These are phyloP conservation scores for Wiebesia pumilae DNA, from an alignment of 1,140 invertebrate species.

Conservation along the genomic window DNA sequence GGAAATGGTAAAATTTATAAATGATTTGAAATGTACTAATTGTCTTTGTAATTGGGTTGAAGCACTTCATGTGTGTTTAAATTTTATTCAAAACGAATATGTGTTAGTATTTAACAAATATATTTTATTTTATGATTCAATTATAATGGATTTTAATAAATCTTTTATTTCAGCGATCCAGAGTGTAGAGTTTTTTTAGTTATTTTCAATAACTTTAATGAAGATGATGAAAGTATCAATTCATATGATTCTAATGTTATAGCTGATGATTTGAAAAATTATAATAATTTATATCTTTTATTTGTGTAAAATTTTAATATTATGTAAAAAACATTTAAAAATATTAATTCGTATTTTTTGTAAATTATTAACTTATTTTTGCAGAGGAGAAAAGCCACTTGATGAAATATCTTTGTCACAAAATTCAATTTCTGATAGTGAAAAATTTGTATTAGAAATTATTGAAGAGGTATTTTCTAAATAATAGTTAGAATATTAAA, in stretches of 20 bases:
- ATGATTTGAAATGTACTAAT: slow-evolving; percentile 48
- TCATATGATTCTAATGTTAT: slow-evolving; percentile 52
- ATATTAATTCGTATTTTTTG: neutral
- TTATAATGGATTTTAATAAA: slow-evolving; percentile 1
- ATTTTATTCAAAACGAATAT: slow-evolving; percentile 55
- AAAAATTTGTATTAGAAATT: slow-evolving; percentile 47
- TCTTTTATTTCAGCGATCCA: slow-evolving; percentile 53
- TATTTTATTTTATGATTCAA: slow-evolving; percentile 6
- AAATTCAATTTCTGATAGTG: slow-evolving; percentile 40
- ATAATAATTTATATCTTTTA: slow-evolving; percentile 48
- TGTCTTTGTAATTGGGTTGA: slow-evolving; percentile 59
- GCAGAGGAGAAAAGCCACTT: slow-evolving; percentile 51
- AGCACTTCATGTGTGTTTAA: slow-evolving; percentile 52
- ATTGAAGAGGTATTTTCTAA: slow-evolving; percentile 49
- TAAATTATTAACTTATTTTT: slow-evolving; percentile 43
- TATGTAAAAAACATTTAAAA: neutral
- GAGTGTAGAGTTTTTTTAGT: slow-evolving; percentile 46
- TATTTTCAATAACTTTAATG: slow-evolving; percentile 57
- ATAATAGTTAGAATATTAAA: neutral
- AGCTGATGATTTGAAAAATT: slow-evolving; percentile 5
- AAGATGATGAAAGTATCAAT: slow-evolving; percentile 51
- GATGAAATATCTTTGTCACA: slow-evolving; percentile 14
- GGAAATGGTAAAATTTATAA: slow-evolving; percentile 57
- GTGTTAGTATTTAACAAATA: slow-evolving; percentile 42
- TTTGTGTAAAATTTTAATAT: slow-evolving; percentile 51